Conservation (phyloP, 2,888 invertebrate genomes). For the Apamea sordens region DNA sequence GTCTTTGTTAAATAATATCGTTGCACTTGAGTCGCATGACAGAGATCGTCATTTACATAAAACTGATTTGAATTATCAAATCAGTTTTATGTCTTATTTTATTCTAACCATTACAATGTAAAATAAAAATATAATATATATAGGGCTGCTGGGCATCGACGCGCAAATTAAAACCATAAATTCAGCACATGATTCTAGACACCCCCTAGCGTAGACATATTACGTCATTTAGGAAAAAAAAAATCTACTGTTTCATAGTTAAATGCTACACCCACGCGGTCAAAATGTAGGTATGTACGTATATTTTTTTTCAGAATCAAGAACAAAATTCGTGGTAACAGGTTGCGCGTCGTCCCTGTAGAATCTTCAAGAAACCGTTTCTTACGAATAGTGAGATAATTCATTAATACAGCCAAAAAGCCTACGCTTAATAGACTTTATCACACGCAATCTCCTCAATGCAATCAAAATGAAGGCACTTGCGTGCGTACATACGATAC, state of each 20-base stretch:
- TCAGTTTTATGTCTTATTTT: conserved; percentile 11
- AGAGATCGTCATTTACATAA: conserved; percentile 18
- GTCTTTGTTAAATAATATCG: conserved; percentile 29
- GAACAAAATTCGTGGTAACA: background rate
- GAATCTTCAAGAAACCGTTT: background rate
- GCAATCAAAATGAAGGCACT: conserved; percentile 47
- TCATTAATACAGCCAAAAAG: background rate
- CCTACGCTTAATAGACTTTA: conserved; percentile 19
- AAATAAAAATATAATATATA: background rate
- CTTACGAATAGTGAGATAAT: background rate
- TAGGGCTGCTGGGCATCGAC: background rate
- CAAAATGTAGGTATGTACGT: background rate
- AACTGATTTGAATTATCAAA: conserved; percentile 17
- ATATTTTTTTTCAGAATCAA: background rate
- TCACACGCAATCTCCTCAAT: conserved; percentile 33
- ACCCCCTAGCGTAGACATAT: too few relatives aligned
- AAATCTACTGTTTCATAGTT: background rate
- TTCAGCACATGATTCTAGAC: background rate
- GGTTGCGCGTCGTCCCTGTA: background rate
- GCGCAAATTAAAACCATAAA: background rate
- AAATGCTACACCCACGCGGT: background rate
- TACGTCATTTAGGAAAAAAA: too few relatives aligned
- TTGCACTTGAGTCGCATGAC: conserved; percentile 26
- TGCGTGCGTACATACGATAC: conserved; percentile 22
- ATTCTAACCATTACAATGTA: conserved; percentile 2